A percentile compares a stretch with the other conserved stretches of the same genome.
phyloP scores from a whole-genome alignment of 2,113 vertebrate species.

The Monarcha castaneiventris region DNA sequence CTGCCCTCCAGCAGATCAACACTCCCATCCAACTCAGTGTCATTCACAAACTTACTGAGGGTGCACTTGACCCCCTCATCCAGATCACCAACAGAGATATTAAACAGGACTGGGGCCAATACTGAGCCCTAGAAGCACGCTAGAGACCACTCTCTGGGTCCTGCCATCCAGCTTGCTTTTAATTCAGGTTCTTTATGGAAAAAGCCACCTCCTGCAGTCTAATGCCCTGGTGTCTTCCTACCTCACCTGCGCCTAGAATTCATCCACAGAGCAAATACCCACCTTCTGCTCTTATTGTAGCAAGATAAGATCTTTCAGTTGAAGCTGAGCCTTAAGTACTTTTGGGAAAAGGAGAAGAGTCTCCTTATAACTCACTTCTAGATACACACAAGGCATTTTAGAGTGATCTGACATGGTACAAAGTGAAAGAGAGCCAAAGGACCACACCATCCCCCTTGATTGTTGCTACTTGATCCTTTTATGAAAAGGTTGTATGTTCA shows the following conservation, averaged over 20 bases:
- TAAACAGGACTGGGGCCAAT: neutral
- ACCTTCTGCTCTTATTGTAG: neutral
- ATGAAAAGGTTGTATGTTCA: neutral
- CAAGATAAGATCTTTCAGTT: neutral
- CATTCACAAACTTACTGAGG: neutral
- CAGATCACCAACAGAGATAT: neutral
- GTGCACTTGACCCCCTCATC: fast-evolving
- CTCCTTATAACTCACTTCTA: neutral
- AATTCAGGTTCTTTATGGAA: neutral
- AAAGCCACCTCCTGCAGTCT: neutral
- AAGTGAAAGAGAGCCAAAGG: neutral
- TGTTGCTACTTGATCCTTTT: neutral
- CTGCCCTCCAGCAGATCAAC: neutral
- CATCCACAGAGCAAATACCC: neutral
- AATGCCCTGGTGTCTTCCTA: neutral
- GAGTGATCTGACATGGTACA: neutral
- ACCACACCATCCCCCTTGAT: neutral
- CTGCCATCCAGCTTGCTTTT: neutral
- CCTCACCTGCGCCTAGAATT: neutral
- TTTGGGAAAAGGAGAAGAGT: neutral
- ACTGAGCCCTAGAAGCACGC: neutral
- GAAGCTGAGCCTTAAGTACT: neutral
- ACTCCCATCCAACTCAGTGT: neutral
- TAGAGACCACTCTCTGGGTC: neutral
- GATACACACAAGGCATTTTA: neutral